Evolutionary conservation across 1,140 invertebrate genomes (phyloP), one percentile per base, ranked within the genome.

Genomic region (Scaptodrosophila lebanonensis): DNA sequence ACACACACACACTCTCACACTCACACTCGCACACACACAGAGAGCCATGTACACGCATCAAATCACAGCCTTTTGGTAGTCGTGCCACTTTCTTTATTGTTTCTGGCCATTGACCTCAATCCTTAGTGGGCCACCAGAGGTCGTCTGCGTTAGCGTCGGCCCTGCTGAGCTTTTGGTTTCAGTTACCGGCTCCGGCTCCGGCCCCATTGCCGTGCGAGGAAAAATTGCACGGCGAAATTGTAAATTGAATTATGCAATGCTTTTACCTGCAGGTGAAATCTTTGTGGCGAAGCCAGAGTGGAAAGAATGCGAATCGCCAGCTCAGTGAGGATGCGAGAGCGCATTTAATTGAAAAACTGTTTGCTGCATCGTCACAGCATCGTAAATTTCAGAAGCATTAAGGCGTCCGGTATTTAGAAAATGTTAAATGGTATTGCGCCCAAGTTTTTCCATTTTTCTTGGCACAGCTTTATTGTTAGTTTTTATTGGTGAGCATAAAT

Each of bases 81-180:
- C 15, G 43, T 45, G 29, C 44, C 51, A 65, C 50, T 68, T 65
- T 61, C 64, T 42, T 54, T 59, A 60, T 57, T 64, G 53, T 68
- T 66, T 79, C 49, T 62, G 73, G 49, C 59, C 64, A 73, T 68
- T 68, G 73, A 56, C 75, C 73, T 49, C 64, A 13, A 52, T 71
- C 68, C 43, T 40, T 40, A 39, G 20, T 68, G 51, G 64, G 45
- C 39, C 45, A 50, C 48, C 53, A 64, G 25, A 64, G 48, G 32
- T 49, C 15, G 47, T 22, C 25, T 16, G 45, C 16, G 33, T 7
- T 52, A 18, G 27, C 25, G 32, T 13, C 22, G 25, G 9, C 40
- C 35, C 33, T 47, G 3, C 3, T 4, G 3, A 25, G 3, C 8
- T 25, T 25, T 25, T 25, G 22, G 22, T 25, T 25, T 25, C n/a